Percentiles rank a stretch among this genome's conserved stretches.
phyloP scores from a whole-genome alignment of 2,888 invertebrate genomes.

The Pycnomerus fuliginosus region DNA sequence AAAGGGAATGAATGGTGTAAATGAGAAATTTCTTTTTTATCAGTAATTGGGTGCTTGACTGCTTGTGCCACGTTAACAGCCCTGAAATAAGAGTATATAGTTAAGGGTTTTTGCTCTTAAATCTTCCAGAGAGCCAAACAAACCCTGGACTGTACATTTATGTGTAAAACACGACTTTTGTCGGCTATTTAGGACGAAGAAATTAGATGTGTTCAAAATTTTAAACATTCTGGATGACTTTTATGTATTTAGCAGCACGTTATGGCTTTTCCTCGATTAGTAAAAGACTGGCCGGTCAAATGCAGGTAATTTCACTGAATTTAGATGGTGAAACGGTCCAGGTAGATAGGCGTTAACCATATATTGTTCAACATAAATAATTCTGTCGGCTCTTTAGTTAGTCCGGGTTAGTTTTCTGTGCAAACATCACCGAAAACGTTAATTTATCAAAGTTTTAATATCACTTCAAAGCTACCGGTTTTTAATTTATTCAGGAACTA shows the following conservation, averaged over 20 bases:
- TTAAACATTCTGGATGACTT: slow-evolving; percentile 43
- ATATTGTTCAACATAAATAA: slow-evolving; percentile 47
- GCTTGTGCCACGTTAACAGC: too few relatives aligned
- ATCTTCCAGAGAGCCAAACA: slow-evolving; percentile 17
- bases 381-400: slow-evolving; percentile 37
- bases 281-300: slow-evolving; percentile 1
- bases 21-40: too few relatives aligned
- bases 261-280: slow-evolving; percentile 25
- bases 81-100: too few relatives aligned
- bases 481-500: slow-evolving; percentile 15
- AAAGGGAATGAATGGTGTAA: too few relatives aligned
- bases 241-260: slow-evolving; percentile 35
- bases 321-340: slow-evolving; percentile 32
- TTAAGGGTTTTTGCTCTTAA: slow-evolving; percentile 11
- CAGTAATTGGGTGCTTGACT: too few relatives aligned
- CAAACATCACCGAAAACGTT: slow-evolving; percentile 37
- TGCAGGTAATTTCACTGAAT: slow-evolving; percentile 20
- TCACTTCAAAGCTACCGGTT: slow-evolving; percentile 19
- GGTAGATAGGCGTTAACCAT: slow-evolving; percentile 44
- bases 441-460: slow-evolving; percentile 21
- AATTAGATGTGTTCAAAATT: slow-evolving; percentile 41
- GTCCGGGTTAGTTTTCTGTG: slow-evolving; percentile 45
- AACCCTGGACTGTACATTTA: slow-evolving; percentile 7
- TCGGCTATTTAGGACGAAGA: slow-evolving; percentile 35
- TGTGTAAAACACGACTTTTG: slow-evolving; percentile 37